A percentile compares a stretch with the other conserved stretches of the same genome.
Evolutionary conservation across 2,797 vertebrate genomes (phyloP).

Genomic region (Phrynocephalus forsythii): DNA sequence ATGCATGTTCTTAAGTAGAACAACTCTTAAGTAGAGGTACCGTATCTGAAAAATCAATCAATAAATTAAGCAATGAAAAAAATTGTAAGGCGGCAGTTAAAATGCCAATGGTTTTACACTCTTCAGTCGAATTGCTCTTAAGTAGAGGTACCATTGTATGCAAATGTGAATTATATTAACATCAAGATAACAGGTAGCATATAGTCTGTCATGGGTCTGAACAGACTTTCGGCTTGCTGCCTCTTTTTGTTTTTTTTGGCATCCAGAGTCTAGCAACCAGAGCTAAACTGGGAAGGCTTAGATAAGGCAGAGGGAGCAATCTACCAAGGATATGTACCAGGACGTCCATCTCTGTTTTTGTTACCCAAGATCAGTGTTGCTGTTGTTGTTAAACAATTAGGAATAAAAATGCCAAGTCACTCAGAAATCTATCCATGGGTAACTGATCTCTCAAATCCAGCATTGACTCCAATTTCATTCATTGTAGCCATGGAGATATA

Average conservation of each 20-base stretch:
- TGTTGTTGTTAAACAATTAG: neutral
- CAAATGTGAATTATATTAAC: neutral
- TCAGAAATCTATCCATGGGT: neutral
- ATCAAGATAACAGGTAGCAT: neutral
- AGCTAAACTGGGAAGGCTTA: neutral
- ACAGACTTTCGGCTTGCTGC: neutral
- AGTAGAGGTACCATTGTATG: neutral
- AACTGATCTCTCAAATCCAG: neutral
- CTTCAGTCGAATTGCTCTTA: no score
- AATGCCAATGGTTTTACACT: no score
- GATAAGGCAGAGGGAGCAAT: no score
- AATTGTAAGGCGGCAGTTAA: no score
- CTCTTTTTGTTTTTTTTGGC: neutral
- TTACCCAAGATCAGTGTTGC: neutral
- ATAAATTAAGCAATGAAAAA: no score
- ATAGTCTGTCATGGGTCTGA: neutral
- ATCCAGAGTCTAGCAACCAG: neutral
- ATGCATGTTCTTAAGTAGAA: no score
- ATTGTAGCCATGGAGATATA: neutral
- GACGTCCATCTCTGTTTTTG: no score
- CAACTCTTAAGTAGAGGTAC: no score
- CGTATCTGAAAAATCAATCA: no score
- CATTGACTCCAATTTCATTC: neutral
- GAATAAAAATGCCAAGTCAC: neutral
- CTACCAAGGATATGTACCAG: no score